Base-by-base conservation (phyloP, 2,113 vertebrate species). In the Monopterus albus region DNA sequence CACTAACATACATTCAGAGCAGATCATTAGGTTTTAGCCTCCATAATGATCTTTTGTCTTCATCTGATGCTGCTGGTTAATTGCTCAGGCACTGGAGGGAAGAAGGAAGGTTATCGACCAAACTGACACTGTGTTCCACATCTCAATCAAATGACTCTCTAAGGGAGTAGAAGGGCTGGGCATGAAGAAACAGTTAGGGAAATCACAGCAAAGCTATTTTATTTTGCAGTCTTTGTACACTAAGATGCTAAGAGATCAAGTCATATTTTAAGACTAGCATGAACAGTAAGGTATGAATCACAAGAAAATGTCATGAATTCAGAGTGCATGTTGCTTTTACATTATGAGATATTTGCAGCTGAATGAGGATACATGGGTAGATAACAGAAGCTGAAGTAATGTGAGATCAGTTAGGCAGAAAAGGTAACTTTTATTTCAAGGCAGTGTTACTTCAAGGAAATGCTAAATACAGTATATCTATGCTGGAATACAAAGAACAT, bases 1-100 rank as follows among this genome's bases (percentile, higher is more conserved):
- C 56, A 75, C 50, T n/a, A n/a, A 33, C 14, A 35, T 14, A n/a
- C 70, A 60, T 0, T 13, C 38, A 51, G 10, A 45, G 45, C 4
- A 29, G 43, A 77, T 79, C 45, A 13, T 64, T 74, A 64, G 21
- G 49, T 45, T 20, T 70, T 40, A 38, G 56, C 52, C 77, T 56
- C 50, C 2, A 7, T 76, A 74, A 78, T 58, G 74, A 76, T 80
- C 60, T 33, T 39, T 56, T 72, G 60, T 68, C 77, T 75, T 80
- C 49, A 29, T 57, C 45, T 47, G 58, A 21, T 47, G 50, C 65
- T 57, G 53, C 33, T 62, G 69, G n/a, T 65, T 85, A 85, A 81
- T 83, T 88, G 80, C 55, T 65, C 26, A 5, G 62, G 38, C 2
- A 11, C 64, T 25, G 66, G 61, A 63, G 70, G 61, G 0, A 36